Evolutionary conservation across 2,797 vertebrate species (phyloP), one percentile per base, ranked within the genome.

Genomic region (Phoeniculus purpureus): DNA sequence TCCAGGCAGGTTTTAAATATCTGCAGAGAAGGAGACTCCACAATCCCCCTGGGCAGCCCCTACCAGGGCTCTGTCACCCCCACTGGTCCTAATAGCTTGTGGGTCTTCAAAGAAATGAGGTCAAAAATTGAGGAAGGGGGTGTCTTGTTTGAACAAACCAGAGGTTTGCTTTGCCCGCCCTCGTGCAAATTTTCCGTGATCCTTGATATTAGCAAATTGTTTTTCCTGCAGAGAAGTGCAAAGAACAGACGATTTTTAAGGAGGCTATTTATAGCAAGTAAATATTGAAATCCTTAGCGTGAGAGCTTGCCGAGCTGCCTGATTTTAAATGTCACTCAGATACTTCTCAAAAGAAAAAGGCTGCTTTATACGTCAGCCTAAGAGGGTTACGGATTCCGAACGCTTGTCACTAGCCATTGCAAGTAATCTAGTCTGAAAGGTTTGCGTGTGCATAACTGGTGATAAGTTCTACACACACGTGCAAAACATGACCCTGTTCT

Each of bases 181-280:
- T 74, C 87, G 55, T 89, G 81, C 62, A 94, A 80, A 87, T 93
- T 92, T 94, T 72, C 66, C 76, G 59, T 61, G 48, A 79, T 64
- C 27, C 43, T 55, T 65, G 66, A 23, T 81, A 92, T 85, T 89
- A 89, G 34, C 52, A 73, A 94, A 73, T 84, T 37, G 15, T 34
- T 93, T 90, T 78, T 89, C 34, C 60, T 60, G 56, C 59, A 43
- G 62, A 72, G 75, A 90, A 82, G 47, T 72, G 43, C 21, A 31
- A 87, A 93, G 65, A 86, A 59, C 48, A 87, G 62, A 84, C 82
- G 40, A 29, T 31, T 87, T 87, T 66, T 50, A 7, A 72, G 56
- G 70, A 80, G 40, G 8, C 47, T 77, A 8, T 89, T 90, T 72
- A 60, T 76, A 45, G 66, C 93, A 81, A 60, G 70, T 47, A 90